Percentiles rank a stretch among this genome's conserved stretches.
Evolutionary conservation across 2,113 vertebrate species (phyloP).

Genomic region (Nipponia nippon): DNA sequence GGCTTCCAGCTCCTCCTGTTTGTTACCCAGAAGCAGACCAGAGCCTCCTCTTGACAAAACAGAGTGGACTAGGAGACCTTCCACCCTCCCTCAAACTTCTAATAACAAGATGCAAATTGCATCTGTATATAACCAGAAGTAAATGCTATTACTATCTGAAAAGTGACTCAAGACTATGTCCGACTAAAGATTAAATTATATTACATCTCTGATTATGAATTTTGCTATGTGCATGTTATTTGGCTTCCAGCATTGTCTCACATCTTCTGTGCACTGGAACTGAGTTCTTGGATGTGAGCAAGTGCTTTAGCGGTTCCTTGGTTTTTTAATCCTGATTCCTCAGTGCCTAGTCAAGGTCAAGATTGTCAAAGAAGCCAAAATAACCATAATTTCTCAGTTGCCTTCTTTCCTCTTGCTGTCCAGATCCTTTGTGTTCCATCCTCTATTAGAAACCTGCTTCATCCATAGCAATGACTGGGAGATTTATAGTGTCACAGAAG

Average conservation of each 20-base stretch:
- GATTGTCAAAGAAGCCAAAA: neutral
- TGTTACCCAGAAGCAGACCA: neutral
- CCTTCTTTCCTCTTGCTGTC: neutral
- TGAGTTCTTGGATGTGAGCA: neutral
- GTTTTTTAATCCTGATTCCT: neutral
- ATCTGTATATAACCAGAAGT: neutral
- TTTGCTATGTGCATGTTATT: neutral
- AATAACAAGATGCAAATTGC: neutral
- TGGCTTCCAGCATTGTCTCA: neutral
- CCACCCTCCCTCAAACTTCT: neutral
- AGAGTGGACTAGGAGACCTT: neutral
- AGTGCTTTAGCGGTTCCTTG: neutral
- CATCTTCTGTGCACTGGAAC: neutral
- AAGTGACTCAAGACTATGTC: neutral
- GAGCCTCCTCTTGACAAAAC: neutral
- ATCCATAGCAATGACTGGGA: neutral
- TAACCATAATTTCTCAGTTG: neutral
- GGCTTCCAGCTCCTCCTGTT: neutral
- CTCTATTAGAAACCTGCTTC: neutral
- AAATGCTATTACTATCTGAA: neutral
- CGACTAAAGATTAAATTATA: neutral
- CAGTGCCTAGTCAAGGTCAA: neutral
- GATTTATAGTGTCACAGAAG: neutral
- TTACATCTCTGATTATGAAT: neutral
- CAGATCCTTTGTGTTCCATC: neutral